phyloP scores from a whole-genome alignment of 2,888 invertebrate species.

The Drosophila testacea region DNA sequence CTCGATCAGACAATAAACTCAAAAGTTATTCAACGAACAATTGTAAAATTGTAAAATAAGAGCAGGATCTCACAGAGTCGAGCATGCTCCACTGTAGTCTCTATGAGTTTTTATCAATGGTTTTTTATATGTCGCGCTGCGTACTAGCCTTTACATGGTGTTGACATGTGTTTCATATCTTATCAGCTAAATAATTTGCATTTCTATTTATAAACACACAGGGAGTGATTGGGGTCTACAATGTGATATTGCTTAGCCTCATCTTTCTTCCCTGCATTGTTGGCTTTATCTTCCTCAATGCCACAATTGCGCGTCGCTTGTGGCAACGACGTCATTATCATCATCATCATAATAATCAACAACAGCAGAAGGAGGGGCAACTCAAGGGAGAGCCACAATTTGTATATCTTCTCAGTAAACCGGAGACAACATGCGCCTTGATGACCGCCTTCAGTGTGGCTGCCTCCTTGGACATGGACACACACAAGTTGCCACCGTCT shows the following conservation, averaged over 20 bases:
- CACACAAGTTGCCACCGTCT: slow-evolving; percentile 5
- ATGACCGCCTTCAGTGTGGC: slow-evolving; percentile 64
- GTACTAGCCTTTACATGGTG: slow-evolving; percentile 21
- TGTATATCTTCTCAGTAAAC: slow-evolving; percentile 38
- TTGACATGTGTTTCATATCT: slow-evolving; percentile 57
- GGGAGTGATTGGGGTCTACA: slow-evolving; percentile 75
- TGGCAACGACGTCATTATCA: slow-evolving; percentile 85
- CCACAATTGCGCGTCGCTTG: slow-evolving; percentile 86
- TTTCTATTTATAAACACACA: slow-evolving; percentile 54
- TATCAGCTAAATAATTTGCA: slow-evolving; percentile 59
- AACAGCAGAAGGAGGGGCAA: slow-evolving; percentile 18
- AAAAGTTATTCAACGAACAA: too few species aligned
- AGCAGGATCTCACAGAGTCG: too few species aligned
- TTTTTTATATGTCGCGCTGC: slow-evolving; percentile 8
- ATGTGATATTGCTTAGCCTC: slow-evolving; percentile 81
- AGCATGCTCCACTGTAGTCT: too few species aligned
- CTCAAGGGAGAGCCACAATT: slow-evolving; percentile 6
- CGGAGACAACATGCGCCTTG: slow-evolving; percentile 49
- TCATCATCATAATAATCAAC: slow-evolving; percentile 28
- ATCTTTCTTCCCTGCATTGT: slow-evolving; percentile 86
- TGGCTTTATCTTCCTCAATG: slow-evolving; percentile 86
- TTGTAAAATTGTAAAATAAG: too few species aligned
- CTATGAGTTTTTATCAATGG: slow-evolving; percentile 11
- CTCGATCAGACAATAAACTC: too few species aligned
- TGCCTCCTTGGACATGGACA: slow-evolving; percentile 29